These are phyloP conservation scores for Erannis defoliaria DNA, from an alignment of 2,888 invertebrate genomes.

Conservation along the genomic window DNA sequence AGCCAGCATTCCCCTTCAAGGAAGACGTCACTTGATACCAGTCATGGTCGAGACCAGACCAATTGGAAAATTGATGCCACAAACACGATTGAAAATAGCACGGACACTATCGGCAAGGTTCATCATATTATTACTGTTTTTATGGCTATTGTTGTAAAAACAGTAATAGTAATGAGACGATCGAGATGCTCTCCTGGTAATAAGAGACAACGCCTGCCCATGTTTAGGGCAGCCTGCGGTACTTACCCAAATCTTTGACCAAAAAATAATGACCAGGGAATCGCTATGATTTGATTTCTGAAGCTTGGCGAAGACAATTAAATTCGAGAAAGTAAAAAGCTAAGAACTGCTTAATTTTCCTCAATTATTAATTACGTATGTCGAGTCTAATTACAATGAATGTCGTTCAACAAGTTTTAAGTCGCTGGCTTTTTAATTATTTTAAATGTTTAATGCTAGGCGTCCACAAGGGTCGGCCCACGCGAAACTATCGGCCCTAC, in stretches of 20 bases:
- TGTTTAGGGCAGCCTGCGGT: too few relatives aligned
- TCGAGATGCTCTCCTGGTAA: too few relatives aligned
- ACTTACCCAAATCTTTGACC: too few relatives aligned
- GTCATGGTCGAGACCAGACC: background rate
- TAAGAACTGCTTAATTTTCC: too few relatives aligned
- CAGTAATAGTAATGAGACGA: too few relatives aligned
- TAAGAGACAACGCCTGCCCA: too few relatives aligned
- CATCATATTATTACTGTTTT: background rate
- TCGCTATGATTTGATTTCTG: too few relatives aligned
- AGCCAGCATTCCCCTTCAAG: slow-evolving; percentile 23
- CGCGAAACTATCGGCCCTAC: slow-evolving; percentile 40
- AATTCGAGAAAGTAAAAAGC: too few relatives aligned
- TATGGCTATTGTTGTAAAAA: too few relatives aligned
- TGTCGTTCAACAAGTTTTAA: slow-evolving; percentile 9
- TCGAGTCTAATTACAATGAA: background rate
- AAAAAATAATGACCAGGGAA: too few relatives aligned
- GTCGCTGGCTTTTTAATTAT: slow-evolving; percentile 23
- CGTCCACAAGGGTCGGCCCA: slow-evolving; percentile 29
- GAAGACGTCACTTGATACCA: slow-evolving; percentile 35
- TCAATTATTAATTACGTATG: background rate
- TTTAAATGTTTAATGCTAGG: slow-evolving; percentile 21
- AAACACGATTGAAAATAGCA: background rate
- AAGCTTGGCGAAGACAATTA: background rate
- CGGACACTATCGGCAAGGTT: too few relatives aligned
- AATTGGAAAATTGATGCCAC: slow-evolving; percentile 20